These are phyloP conservation scores for Clavelina lepadiformis DNA, from an alignment of 23 tunicate species.

Conservation along the genomic window DNA sequence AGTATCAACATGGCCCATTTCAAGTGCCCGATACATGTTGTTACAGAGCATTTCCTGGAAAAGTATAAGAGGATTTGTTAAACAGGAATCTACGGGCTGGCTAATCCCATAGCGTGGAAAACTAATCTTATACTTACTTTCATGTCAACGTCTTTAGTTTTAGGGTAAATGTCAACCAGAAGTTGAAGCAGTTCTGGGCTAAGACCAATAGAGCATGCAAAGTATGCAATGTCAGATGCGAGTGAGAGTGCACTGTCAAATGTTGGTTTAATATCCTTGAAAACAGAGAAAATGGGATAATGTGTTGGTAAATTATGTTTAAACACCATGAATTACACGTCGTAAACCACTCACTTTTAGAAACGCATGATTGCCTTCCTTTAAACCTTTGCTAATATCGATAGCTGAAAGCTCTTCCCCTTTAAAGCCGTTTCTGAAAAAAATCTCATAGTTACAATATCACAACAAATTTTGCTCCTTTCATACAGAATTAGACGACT, in stretches of 20 bases:
- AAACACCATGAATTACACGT: background rate
- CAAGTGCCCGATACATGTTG: constrained; percentile 77
- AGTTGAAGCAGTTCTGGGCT: constrained; percentile 61
- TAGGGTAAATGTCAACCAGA: constrained; percentile 72
- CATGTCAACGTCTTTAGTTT: constrained; percentile 71
- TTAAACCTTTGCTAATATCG: constrained; percentile 90
- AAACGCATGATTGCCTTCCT: constrained; percentile 93
- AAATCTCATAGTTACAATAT: background rate
- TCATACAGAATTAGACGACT: constrained; percentile 3
- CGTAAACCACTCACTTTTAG: constrained; percentile 39
- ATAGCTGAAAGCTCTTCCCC: constrained; percentile 83
- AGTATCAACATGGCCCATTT: constrained; percentile 87
- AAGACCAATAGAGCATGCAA: constrained; percentile 79
- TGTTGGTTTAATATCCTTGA: constrained; percentile 47
- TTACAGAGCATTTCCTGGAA: constrained; percentile 79
- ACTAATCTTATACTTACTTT: constrained; percentile 27
- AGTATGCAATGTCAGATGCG: constrained; percentile 81
- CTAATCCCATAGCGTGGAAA: background rate
- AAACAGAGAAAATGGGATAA: background rate
- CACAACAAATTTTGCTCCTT: background rate
- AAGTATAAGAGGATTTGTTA: background rate
- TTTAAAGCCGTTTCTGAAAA: constrained; percentile 77
- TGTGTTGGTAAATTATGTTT: background rate
- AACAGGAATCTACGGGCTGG: no score
- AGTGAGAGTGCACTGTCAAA: constrained; percentile 33